Evolutionary conservation across 2,888 invertebrate genomes (phyloP).

Genomic region (Acleris literana): DNA sequence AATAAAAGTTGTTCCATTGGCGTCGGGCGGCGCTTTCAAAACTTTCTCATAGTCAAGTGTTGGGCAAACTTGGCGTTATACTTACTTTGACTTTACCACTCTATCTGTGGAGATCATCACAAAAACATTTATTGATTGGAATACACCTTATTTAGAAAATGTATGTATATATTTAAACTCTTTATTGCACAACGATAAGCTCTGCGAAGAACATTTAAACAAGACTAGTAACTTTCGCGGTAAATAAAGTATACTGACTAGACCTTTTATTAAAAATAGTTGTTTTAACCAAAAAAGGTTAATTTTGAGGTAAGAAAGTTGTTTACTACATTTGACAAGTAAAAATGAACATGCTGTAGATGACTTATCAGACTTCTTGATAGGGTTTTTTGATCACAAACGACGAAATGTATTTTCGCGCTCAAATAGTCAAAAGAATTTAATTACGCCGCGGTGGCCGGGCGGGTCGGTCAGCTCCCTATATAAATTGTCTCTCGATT

Average conservation of each 20-base stretch:
- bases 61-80: slow-evolving; percentile 45
- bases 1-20: slow-evolving; percentile 52
- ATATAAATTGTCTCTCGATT: slow-evolving; percentile 47
- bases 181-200: too few relatives aligned
- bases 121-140: too few relatives aligned
- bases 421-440: slow-evolving; percentile 42
- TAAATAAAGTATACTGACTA: too few relatives aligned
- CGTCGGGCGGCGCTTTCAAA: slow-evolving; percentile 37
- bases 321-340: too few relatives aligned
- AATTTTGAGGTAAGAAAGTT: too few relatives aligned
- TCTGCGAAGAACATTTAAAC: too few relatives aligned
- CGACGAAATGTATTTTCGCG: not conserved
- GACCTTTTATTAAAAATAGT: too few relatives aligned
- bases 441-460: slow-evolving; percentile 46
- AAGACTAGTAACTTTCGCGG: too few relatives aligned
- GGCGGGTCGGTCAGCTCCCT: slow-evolving; percentile 46
- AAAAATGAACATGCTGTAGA: too few relatives aligned
- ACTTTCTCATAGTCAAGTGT: slow-evolving; percentile 56
- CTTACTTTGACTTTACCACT: slow-evolving; percentile 38
- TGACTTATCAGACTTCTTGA: not conserved
- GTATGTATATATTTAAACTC: too few relatives aligned
- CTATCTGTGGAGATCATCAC: not conserved
- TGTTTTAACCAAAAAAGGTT: too few relatives aligned
- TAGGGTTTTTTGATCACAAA: not conserved
- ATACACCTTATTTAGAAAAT: too few relatives aligned